Evolutionary conservation across 2,888 invertebrate genomes (phyloP).

Genomic region (Limnephilus marmoratus): DNA sequence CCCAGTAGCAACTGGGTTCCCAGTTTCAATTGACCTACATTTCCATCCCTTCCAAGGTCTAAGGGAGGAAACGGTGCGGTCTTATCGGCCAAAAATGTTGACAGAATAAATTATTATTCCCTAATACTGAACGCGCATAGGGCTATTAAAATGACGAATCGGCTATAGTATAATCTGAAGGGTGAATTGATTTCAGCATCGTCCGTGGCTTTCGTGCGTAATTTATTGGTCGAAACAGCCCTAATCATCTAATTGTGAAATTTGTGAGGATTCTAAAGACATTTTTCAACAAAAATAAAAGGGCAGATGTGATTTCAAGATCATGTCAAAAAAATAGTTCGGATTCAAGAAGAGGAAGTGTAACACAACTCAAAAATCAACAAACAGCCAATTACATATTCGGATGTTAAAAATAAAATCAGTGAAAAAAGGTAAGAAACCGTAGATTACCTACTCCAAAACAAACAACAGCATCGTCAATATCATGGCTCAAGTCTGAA

Average conservation of each 20-base stretch:
- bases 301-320: background rate
- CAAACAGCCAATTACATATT: too few species aligned
- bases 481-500: too few species aligned
- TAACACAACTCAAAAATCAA: background rate
- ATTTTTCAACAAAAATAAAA: background rate
- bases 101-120: conserved; percentile 28
- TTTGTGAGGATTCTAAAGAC: background rate
- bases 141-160: conserved; percentile 32
- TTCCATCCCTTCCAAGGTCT: conserved; percentile 17
- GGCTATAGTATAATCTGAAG: background rate
- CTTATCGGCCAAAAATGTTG: conserved; percentile 33
- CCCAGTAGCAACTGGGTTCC: background rate
- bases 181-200: conserved; percentile 9
- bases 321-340: background rate
- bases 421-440: too few species aligned
- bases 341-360: background rate
- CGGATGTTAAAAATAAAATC: too few species aligned
- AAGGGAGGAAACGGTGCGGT: conserved; percentile 11
- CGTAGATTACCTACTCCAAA: too few species aligned
- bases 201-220: background rate
- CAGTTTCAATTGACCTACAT: conserved; percentile 41
- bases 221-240: background rate
- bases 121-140: background rate
- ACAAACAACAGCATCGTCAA: too few species aligned
- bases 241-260: background rate